Base-by-base conservation (phyloP, 2,888 invertebrate genomes). In the Caenorhabditis japonica region DNA sequence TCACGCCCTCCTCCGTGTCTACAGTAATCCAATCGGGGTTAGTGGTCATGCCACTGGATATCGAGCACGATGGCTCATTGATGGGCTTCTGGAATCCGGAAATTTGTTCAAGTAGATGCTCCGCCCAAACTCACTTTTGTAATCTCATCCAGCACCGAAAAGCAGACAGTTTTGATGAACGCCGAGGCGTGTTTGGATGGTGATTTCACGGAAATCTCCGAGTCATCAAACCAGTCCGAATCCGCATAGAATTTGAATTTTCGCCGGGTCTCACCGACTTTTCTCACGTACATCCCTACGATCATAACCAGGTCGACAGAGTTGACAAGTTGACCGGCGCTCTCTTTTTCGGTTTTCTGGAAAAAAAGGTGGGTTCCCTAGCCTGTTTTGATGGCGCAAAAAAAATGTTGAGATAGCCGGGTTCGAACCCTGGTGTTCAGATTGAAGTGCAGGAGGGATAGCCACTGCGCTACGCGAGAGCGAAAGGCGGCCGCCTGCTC, bases 231-330 rank as follows among this genome's bases (percentile, higher is more conserved):
- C 77, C 77, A 79, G 43, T 79, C 79, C 5, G 72, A 69, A 41
- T 79, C 79, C 8, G 72, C 60, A 39, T 74, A 76, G 30, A 79
- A 77, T 46, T 79, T 79, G 59, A 79, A 71, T 56, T 75, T 60
- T 17, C 58, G 34, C 10, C 55, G 17, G 8, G 58, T 58, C 12
- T 36, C 43, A 15, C 34, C 47, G 17, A 58, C 46, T 41, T 55
- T 69, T 39, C 79, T 49, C 1, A 56, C 61, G 43, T 75, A 75
- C 52, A 76, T 61, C 4, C 79, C 79, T 19, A 74, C 39, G 1
- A 74, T 49, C 0, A 79, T 43, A 2, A 79, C 55, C 0, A 79
- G 27, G 12, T 69, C 64, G 7, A 76, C 44, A 5, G 46, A 27
- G 25, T 53, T 55, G 7, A 51, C 56, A 5, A 58, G 44, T 13